Percentiles rank a stretch among this genome's conserved stretches.
Conservation (phyloP, 2,888 invertebrate genomes). For the Macaria notata region DNA sequence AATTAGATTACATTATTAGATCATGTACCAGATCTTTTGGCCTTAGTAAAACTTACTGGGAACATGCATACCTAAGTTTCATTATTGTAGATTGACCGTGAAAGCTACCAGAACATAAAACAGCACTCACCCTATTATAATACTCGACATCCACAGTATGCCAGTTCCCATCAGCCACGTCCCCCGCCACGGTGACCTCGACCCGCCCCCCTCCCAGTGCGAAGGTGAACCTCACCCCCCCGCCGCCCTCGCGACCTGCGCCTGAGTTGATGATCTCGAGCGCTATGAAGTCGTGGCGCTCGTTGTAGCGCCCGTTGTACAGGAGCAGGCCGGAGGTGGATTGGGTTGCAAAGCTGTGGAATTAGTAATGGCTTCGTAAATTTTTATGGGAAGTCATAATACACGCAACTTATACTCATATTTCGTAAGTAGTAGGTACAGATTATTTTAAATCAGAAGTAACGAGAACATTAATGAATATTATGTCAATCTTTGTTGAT, state of each 20-base stretch:
- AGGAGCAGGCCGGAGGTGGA: slow-evolving; percentile 91
- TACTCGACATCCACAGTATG: slow-evolving; percentile 93
- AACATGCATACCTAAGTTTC: too few relatives aligned
- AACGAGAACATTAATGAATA: too few relatives aligned
- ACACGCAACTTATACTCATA: too few relatives aligned
- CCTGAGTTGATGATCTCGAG: slow-evolving; percentile 89
- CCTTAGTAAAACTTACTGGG: too few relatives aligned
- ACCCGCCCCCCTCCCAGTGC: slow-evolving; percentile 91
- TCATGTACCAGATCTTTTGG: too few relatives aligned
- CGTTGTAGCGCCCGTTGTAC: slow-evolving; percentile 98
- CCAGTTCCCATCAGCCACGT: slow-evolving; percentile 95
- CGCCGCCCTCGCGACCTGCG: slow-evolving; percentile 56
- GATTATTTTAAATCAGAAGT: too few relatives aligned
- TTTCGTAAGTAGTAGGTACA: too few relatives aligned
- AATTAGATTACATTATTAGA: too few relatives aligned
- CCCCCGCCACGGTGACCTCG: slow-evolving; percentile 85
- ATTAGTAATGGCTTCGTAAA: too few relatives aligned
- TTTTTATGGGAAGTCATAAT: too few relatives aligned
- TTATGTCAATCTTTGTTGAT: too few relatives aligned
- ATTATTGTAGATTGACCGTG: too few relatives aligned
- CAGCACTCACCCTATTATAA: slow-evolving; percentile 86
- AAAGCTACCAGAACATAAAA: neutral
- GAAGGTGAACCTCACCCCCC: slow-evolving; percentile 91
- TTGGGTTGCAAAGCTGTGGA: slow-evolving; percentile 91
- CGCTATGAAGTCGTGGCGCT: slow-evolving; percentile 96